These are phyloP conservation scores for Brachypalpus laphriformis DNA, from an alignment of 2,888 invertebrate species.

Conservation along the genomic window DNA sequence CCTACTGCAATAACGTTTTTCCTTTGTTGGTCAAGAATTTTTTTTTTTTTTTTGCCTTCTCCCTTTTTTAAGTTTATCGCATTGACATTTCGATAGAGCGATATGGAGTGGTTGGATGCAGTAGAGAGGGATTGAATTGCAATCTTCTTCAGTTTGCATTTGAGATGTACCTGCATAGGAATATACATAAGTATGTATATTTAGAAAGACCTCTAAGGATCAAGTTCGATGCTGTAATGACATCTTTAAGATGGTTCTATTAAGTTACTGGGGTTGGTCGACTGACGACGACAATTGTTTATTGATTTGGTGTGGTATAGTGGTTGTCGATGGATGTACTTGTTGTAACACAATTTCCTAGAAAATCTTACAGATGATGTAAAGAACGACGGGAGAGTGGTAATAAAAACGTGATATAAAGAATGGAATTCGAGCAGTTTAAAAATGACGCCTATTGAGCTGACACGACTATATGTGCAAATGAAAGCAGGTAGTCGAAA, in stretches of 20 bases:
- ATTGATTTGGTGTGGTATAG: slow-evolving; percentile 12
- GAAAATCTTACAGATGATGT: not conserved
- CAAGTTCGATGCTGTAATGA: slow-evolving; percentile 19
- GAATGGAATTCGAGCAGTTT: too few species aligned
- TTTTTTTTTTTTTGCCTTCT: not conserved
- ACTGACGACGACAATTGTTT: slow-evolving; percentile 27
- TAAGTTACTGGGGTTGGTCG: slow-evolving; percentile 15
- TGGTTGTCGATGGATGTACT: slow-evolving; percentile 3
- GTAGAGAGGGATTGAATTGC: not conserved
- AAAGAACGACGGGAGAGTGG: too few species aligned
- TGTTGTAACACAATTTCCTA: not conserved
- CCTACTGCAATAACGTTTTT: slow-evolving; percentile 41
- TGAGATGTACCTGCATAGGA: not conserved
- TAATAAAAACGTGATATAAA: too few species aligned
- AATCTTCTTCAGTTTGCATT: slow-evolving; percentile 54
- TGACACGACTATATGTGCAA: too few species aligned
- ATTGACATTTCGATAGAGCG: slow-evolving; percentile 48
- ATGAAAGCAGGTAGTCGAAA: too few species aligned
- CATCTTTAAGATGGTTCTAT: slow-evolving; percentile 33
- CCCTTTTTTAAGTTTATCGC: slow-evolving; percentile 8
- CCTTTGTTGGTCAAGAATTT: slow-evolving; percentile 42
- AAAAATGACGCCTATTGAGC: too few species aligned
- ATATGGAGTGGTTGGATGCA: slow-evolving; percentile 26
- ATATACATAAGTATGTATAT: slow-evolving; percentile 1
- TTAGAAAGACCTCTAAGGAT: slow-evolving; percentile 3